Base-by-base conservation (phyloP, 2,888 invertebrate species). In the Chorisops tibialis region DNA sequence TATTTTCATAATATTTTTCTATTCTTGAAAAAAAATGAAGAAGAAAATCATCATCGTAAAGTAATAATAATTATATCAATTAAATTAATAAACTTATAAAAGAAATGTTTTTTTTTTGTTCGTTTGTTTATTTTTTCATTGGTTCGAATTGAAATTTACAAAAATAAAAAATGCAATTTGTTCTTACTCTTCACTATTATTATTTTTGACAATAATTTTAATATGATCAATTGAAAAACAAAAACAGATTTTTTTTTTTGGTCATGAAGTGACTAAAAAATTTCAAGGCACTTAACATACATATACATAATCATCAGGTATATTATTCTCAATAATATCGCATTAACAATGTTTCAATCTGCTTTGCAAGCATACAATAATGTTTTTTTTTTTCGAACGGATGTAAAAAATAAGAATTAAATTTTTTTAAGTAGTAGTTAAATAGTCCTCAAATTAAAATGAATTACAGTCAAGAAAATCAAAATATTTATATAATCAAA, bases 1-100 rank as follows among this genome's bases (percentile, higher is more conserved):
- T 56, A 56, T 56, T 56, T 56, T 52, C 52, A 52, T 43, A 56
- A 50, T 30, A 56, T 56, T 56, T 45, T 30, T 30, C 30, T 21
- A 43, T 30, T 45, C 9, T 24, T 41, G n/a, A 21, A 11, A 56
- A 43, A 56, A 22, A 56, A 56, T 41, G n/a, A 41, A 52, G 39
- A 22, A 9, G 35, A 21, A 43, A 56, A 56, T 45, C 11, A 21
- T 50, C 35, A 18, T 47, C 3, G 35, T 50, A n/a, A n/a, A n/a
- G 35, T 22, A 41, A 21, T 12, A 14, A 51, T 51, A 11, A 21
- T 22, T 41, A 21, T 50, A 35, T 56, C 11, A 52, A 56, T 56
- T 56, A 56, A 56, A 56, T 45, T 56, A 56, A 56, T 21, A 14
- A 56, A 56, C 56, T 24, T 56, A 43, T 43, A 54, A 35, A 9